Percentiles rank a stretch among this genome's conserved stretches.
These are phyloP conservation scores for Pachycephus smyrnensis DNA, from an alignment of 2,888 invertebrate species.

Conservation along the genomic window DNA sequence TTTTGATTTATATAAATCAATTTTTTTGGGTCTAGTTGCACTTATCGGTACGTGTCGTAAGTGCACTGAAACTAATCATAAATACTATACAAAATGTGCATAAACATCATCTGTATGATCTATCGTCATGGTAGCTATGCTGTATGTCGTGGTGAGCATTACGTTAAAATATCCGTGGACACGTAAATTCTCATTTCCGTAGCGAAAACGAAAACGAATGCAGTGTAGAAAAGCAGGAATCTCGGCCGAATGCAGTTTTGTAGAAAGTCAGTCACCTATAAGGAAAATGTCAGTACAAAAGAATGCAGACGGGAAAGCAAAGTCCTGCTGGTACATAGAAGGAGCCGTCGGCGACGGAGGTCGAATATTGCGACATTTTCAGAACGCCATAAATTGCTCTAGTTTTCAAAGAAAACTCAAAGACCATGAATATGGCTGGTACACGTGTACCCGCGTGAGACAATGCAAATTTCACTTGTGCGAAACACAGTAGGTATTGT, in stretches of 20 bases:
- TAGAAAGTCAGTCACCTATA: background rate
- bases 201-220: conserved; percentile 3
- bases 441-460: conserved; percentile 45
- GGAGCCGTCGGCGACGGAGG: conserved; percentile 31
- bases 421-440: conserved; percentile 17
- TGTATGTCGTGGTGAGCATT: background rate
- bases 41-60: background rate
- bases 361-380: conserved; percentile 51
- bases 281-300: background rate
- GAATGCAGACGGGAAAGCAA: conserved; percentile 43
- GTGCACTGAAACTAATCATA: background rate
- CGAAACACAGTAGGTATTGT: background rate
- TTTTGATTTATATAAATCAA: background rate
- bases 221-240: background rate
- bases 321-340: conserved; percentile 45
- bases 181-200: conserved; percentile 38
- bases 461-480: conserved; percentile 15
- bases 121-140: background rate
- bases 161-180: conserved; percentile 4
- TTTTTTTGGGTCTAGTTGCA: background rate
- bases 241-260: background rate
- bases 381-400: conserved; percentile 60
- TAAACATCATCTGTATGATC: background rate
- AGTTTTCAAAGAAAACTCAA: conserved; percentile 52
- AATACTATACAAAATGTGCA: background rate